These are phyloP conservation scores for Blastomussa wellsi DNA, from an alignment of 92 coral and sea anemone genomes.

Conservation along the genomic window DNA sequence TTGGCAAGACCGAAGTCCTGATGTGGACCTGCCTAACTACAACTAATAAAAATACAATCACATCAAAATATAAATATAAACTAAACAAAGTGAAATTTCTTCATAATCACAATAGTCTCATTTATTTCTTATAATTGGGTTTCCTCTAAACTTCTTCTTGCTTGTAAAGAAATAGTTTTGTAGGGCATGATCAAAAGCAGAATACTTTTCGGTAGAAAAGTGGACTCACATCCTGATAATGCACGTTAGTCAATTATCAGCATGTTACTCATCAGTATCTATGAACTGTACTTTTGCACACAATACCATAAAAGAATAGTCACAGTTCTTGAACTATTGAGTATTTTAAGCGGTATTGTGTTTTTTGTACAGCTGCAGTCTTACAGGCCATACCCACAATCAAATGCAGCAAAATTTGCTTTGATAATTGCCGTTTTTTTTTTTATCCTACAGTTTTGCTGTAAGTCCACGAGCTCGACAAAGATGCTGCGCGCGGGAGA, in stretches of 20 bases:
- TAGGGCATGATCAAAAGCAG: constrained; percentile 18
- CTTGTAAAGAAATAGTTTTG: constrained; percentile 9
- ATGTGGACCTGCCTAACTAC: no score
- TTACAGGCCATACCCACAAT: constrained; percentile 17
- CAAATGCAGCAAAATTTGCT: constrained; percentile 9
- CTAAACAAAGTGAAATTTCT: no score
- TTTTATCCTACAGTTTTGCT: constrained; percentile 9
- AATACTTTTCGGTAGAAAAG: constrained; percentile 19
- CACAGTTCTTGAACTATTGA: constrained; percentile 8
- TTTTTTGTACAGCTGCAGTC: constrained; percentile 19
- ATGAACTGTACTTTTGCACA: constrained; percentile 11
- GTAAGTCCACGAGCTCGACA: no score
- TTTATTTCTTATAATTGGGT: no score
- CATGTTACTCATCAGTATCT: constrained; percentile 16
- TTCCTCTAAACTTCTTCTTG: neutral
- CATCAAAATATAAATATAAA: no score
- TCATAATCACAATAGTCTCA: neutral
- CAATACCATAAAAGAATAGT: constrained; percentile 2
- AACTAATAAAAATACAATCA: no score
- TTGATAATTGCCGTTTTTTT: constrained; percentile 6
- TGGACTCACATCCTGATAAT: constrained; percentile 19
- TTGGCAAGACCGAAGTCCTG: no score
- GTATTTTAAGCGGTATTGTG: constrained; percentile 9
- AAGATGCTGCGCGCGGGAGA: no score
- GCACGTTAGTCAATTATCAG: constrained; percentile 11